Conservation (phyloP, 2,888 invertebrate genomes). For the Eudasyphora cyanicolor region DNA sequence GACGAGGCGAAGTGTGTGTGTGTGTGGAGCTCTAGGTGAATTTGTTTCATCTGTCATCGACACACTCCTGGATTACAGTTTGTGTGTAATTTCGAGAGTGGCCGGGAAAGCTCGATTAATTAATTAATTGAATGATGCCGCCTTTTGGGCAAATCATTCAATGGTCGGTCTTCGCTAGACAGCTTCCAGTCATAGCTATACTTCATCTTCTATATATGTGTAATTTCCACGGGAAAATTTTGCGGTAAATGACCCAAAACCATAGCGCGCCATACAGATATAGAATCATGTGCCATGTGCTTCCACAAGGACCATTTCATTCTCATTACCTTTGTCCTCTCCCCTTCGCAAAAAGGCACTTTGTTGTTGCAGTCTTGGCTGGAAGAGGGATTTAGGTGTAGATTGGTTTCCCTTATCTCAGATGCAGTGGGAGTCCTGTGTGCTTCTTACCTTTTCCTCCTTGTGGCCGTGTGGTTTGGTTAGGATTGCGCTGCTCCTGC, state of each 20-base stretch:
- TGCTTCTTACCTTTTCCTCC: background rate
- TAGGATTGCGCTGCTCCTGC: slow-evolving; percentile 29
- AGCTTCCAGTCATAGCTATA: background rate
- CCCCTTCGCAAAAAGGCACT: background rate
- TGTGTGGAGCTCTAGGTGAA: too few relatives aligned
- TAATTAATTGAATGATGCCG: slow-evolving; percentile 39
- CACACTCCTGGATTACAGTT: background rate
- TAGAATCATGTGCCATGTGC: background rate
- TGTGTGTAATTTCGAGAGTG: background rate
- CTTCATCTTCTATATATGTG: background rate
- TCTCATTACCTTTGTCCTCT: background rate
- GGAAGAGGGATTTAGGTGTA: background rate
- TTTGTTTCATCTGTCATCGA: slow-evolving; percentile 1
- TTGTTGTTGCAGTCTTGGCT: background rate
- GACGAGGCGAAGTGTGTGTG: too few relatives aligned
- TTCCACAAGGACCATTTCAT: too few relatives aligned
- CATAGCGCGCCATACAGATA: background rate
- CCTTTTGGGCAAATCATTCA: background rate
- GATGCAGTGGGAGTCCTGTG: background rate
- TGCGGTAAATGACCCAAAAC: slow-evolving; percentile 13
- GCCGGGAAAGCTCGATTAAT: slow-evolving; percentile 38
- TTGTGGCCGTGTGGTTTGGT: too few relatives aligned
- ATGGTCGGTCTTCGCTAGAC: background rate
- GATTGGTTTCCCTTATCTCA: background rate
- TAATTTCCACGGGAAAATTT: background rate